Evolutionary conservation across 2,113 vertebrate species (phyloP).

Genomic region (zebrafish (Danio rerio)): DNA sequence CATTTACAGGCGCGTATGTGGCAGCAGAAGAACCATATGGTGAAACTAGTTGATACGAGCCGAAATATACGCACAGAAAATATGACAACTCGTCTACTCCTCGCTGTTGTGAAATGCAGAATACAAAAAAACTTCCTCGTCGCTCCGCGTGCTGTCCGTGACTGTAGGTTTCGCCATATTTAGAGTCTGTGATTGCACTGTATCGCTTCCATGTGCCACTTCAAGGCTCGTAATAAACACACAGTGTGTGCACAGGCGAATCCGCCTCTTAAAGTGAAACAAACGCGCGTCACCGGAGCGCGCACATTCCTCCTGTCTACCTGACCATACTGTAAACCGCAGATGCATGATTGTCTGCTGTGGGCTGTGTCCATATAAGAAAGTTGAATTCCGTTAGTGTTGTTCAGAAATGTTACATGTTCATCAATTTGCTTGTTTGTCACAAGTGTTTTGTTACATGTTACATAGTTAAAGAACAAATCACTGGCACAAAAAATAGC

Average conservation of each 20-base stretch:
- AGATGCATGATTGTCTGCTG: neutral
- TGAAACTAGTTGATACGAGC: conserved; percentile 36
- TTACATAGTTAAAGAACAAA: neutral
- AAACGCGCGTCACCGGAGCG: conserved; percentile 30
- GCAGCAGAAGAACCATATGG: neutral
- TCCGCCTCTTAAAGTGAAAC: conserved; percentile 83
- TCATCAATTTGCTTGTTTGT: too few relatives aligned
- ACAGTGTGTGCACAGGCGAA: conserved; percentile 63
- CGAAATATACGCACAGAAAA: neutral
- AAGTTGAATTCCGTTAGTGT: neutral
- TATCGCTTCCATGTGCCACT: conserved; percentile 76
- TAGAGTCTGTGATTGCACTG: conserved; percentile 33
- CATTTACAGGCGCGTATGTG: conserved; percentile 44
- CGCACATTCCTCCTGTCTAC: conserved; percentile 15
- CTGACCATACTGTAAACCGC: neutral
- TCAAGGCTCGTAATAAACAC: conserved; percentile 69
- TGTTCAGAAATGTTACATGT: neutral
- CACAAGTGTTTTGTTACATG: neutral
- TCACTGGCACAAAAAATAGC: neutral
- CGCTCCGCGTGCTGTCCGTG: neutral
- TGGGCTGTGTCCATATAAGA: neutral
- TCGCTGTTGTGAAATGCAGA: neutral
- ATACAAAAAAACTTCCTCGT: conserved; percentile 17
- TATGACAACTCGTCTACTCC: neutral
- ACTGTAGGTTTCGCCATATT: conserved; percentile 56